Evolutionary conservation across 1,140 invertebrate genomes (phyloP).

Genomic region (Parapsyche elsis): DNA sequence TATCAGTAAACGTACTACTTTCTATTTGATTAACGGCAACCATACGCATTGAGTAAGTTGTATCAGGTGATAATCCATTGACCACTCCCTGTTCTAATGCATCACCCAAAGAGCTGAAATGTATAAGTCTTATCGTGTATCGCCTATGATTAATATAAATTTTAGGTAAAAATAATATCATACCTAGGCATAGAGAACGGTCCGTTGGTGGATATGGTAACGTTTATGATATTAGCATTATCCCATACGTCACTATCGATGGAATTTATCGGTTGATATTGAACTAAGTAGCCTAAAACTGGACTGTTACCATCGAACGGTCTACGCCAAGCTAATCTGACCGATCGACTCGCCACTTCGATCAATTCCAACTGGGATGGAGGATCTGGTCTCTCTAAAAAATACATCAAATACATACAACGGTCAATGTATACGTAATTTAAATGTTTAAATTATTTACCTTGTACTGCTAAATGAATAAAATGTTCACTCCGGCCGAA

Average conservation of each 20-base stretch:
- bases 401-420: not conserved
- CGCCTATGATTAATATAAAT: not conserved
- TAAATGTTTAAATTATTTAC: slow-evolving; percentile 61
- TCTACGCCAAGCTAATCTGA: slow-evolving; percentile 78
- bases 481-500: slow-evolving; percentile 86
- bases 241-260: slow-evolving; percentile 47
- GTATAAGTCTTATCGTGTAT: not conserved
- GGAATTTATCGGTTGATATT: slow-evolving; percentile 69
- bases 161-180: not conserved
- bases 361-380: slow-evolving; percentile 75
- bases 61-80: slow-evolving; percentile 77
- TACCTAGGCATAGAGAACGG: slow-evolving; percentile 37
- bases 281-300: slow-evolving; percentile 79
- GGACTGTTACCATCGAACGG: slow-evolving; percentile 86
- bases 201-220: slow-evolving; percentile 50
- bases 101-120: slow-evolving; percentile 44
- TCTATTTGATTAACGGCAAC: slow-evolving; percentile 82
- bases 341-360: slow-evolving; percentile 76
- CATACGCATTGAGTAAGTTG: slow-evolving; percentile 82
- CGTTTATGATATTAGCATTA: slow-evolving; percentile 50
- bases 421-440: not conserved
- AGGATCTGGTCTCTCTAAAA: slow-evolving; percentile 78
- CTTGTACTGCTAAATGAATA: slow-evolving; percentile 86
- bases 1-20: slow-evolving; percentile 74
- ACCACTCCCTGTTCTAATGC: slow-evolving; percentile 66